These are phyloP conservation scores for Ia io DNA, from an alignment of 2,113 vertebrate species.

Conservation along the genomic window DNA sequence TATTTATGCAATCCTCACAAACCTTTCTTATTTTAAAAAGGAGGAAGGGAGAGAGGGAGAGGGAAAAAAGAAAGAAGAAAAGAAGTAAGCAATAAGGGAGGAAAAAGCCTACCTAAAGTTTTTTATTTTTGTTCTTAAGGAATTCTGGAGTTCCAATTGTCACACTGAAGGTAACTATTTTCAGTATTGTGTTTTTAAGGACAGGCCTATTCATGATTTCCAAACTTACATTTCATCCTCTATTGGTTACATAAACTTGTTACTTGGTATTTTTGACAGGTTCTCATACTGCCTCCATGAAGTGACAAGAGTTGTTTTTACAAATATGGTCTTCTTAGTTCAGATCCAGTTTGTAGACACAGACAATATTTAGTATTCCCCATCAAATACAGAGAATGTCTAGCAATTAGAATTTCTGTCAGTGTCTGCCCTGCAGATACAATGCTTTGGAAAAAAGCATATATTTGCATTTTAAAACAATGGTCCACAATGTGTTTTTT, in stretches of 20 bases:
- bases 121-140: not conserved
- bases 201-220: not conserved
- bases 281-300: not conserved
- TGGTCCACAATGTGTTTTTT: not conserved
- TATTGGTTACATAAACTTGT: not conserved
- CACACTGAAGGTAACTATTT: not conserved
- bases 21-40: not conserved
- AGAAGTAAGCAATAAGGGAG: not conserved
- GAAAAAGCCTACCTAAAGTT: not conserved
- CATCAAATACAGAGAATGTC: not conserved
- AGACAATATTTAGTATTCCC: not conserved
- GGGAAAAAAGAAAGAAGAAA: not conserved
- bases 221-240: not conserved
- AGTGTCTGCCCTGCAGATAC: not conserved
- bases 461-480: not conserved
- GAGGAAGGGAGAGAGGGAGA: not conserved
- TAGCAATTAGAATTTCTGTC: not conserved
- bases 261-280: not conserved
- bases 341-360: not conserved
- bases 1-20: not conserved
- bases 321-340: not conserved
- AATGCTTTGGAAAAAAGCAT: not conserved
- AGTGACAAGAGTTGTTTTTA: not conserved
- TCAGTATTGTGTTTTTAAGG: not conserved
- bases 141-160: not conserved